A percentile compares a stretch with the other conserved stretches of the same genome.
phyloP scores from a whole-genome alignment of 2,888 invertebrate genomes.

The Resseliella maxima region DNA sequence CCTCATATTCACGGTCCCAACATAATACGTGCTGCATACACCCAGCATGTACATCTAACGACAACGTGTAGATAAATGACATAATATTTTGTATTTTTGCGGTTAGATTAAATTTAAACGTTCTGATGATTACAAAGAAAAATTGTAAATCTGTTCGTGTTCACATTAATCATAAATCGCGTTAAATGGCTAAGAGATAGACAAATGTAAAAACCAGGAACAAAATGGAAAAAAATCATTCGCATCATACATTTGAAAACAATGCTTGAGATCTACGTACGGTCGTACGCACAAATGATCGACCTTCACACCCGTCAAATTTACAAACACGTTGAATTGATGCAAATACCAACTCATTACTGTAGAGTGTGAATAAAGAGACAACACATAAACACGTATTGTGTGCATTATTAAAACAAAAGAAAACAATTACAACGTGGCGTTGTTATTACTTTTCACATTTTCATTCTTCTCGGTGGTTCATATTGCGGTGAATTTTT shows the following conservation, averaged over 20 bases:
- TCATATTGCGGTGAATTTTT: neutral
- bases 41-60: neutral
- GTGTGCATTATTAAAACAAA: neutral
- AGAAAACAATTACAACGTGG: no score
- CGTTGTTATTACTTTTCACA: neutral
- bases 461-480: neutral
- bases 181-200: neutral
- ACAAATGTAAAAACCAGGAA: neutral
- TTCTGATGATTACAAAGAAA: constrained; percentile 5
- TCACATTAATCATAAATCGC: constrained; percentile 11
- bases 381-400: constrained; percentile 1
- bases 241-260: neutral
- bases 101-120: neutral
- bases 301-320: constrained; percentile 20
- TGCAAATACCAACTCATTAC: neutral
- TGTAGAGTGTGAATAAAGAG: neutral
- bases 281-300: neutral
- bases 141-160: neutral
- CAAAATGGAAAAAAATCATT: neutral
- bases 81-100: neutral
- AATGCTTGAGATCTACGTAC: neutral
- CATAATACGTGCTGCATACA: neutral
- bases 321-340: neutral
- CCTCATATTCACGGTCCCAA: neutral
- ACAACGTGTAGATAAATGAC: neutral